Percentiles rank a stretch among this genome's conserved stretches.
Evolutionary conservation across 2,113 vertebrate genomes (phyloP).

Genomic region (Amphiprion ocellaris): DNA sequence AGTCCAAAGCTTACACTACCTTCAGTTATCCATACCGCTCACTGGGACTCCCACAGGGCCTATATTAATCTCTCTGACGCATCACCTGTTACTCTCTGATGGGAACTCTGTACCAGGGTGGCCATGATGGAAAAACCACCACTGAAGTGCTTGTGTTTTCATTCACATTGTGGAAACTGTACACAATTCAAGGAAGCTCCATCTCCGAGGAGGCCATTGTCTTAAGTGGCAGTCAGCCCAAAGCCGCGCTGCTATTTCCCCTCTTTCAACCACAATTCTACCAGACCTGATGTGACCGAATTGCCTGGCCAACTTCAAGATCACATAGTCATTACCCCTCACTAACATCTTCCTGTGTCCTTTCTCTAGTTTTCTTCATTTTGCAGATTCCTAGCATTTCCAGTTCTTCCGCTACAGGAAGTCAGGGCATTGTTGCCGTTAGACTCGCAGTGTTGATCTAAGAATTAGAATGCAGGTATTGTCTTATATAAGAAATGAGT

Average conservation of each 20-base stretch:
- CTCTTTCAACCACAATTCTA: conserved; percentile 29
- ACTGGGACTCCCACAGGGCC: conserved; percentile 3
- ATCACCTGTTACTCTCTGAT: conserved; percentile 24
- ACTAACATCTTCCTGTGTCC: neutral
- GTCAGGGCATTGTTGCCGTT: neutral
- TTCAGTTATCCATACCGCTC: neutral
- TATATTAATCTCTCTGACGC: conserved; percentile 13
- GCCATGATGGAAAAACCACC: conserved; percentile 66
- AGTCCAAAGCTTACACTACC: too few species aligned
- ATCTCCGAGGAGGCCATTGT: conserved; percentile 74
- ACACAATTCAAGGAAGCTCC: conserved; percentile 85
- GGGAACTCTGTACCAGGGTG: conserved; percentile 34
- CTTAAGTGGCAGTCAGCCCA: conserved; percentile 55
- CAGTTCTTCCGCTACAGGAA: conserved; percentile 1
- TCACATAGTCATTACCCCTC: conserved; percentile 22
- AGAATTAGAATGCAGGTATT: too few species aligned
- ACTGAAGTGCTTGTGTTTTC: conserved; percentile 46
- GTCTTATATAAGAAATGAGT: too few species aligned
- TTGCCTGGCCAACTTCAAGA: conserved; percentile 2
- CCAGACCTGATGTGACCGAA: conserved; percentile 27
- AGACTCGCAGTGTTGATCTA: neutral
- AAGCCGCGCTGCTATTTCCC: conserved; percentile 53
- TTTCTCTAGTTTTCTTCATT: neutral
- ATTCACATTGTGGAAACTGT: conserved; percentile 72
- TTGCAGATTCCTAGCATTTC: conserved; percentile 28